phyloP scores from a whole-genome alignment of 2,888 invertebrate genomes.

The Vesta saturnalis region DNA sequence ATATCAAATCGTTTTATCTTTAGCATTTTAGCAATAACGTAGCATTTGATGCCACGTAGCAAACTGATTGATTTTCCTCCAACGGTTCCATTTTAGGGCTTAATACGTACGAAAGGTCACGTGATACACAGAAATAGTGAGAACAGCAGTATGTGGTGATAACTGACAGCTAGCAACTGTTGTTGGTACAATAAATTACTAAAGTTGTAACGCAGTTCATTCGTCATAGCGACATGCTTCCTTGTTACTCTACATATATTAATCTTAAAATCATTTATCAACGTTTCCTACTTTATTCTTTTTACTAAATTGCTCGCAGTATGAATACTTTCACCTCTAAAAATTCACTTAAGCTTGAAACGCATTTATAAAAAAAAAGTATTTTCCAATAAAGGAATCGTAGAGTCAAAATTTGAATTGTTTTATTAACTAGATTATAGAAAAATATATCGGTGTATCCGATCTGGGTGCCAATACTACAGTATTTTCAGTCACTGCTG shows the following conservation, averaged over 20 bases:
- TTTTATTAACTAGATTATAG: slow-evolving; percentile 52
- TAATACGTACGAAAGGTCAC: not conserved
- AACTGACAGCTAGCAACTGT: slow-evolving; percentile 37
- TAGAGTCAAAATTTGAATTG: slow-evolving; percentile 39
- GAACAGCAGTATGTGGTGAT: slow-evolving; percentile 17
- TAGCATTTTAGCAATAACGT: too few relatives aligned
- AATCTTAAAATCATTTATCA: slow-evolving; percentile 34
- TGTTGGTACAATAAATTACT: slow-evolving; percentile 37
- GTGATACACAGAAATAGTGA: slow-evolving; percentile 1
- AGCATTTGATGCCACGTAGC: too few relatives aligned
- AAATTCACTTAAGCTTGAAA: not conserved
- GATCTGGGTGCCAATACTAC: slow-evolving; percentile 54
- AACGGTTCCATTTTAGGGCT: not conserved
- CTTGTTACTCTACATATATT: slow-evolving; percentile 35
- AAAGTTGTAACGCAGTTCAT: slow-evolving; percentile 35
- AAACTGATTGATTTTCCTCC: not conserved
- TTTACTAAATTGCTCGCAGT: not conserved
- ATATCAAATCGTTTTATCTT: not conserved
- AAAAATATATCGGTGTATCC: slow-evolving; percentile 52
- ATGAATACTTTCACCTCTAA: not conserved
- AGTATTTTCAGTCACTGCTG: slow-evolving; percentile 51
- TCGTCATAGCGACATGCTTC: slow-evolving; percentile 38
- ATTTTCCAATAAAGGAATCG: not conserved
- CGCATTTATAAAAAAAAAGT: not conserved
- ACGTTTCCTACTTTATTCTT: slow-evolving; percentile 14